Conservation (phyloP, 2,113 vertebrate genomes). For the Ophthalmolycus amberensis region DNA sequence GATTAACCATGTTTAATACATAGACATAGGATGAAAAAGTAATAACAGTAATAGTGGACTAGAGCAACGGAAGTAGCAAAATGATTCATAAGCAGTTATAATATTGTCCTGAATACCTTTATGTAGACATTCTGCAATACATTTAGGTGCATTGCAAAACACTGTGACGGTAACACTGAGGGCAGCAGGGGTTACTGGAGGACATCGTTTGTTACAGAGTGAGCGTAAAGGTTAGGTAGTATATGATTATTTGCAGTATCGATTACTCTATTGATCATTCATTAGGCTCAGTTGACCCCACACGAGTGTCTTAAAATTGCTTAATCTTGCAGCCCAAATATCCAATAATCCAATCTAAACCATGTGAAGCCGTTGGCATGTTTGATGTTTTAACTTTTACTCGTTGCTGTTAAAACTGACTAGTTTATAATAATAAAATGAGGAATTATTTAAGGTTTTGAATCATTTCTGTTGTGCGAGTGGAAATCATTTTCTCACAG, state of each 20-base stretch:
- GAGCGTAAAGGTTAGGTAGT: not conserved
- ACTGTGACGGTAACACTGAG: not conserved
- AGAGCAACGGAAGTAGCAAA: not conserved
- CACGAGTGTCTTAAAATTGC: not conserved
- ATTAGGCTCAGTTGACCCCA: conserved; percentile 1
- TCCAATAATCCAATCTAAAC: not conserved
- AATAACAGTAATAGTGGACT: not conserved
- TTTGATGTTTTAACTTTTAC: not conserved
- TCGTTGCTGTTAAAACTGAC: not conserved
- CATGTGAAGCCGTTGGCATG: not conserved
- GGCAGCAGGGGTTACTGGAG: not conserved
- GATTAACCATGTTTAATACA: not conserved
- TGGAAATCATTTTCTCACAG: not conserved
- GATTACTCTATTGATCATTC: conserved; percentile 7
- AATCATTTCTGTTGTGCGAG: not conserved
- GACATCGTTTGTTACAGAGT: not conserved
- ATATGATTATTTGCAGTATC: conserved; percentile 1
- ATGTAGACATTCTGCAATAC: not conserved
- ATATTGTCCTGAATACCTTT: not conserved
- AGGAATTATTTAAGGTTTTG: not conserved
- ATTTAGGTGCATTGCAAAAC: not conserved
- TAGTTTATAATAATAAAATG: not conserved
- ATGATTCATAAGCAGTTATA: not conserved
- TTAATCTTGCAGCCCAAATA: not conserved
- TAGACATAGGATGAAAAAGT: not conserved